Percentiles rank a stretch among this genome's conserved stretches.
Evolutionary conservation across 2,797 vertebrate species (phyloP).

Genomic region (Platyrinchus mystaceus): DNA sequence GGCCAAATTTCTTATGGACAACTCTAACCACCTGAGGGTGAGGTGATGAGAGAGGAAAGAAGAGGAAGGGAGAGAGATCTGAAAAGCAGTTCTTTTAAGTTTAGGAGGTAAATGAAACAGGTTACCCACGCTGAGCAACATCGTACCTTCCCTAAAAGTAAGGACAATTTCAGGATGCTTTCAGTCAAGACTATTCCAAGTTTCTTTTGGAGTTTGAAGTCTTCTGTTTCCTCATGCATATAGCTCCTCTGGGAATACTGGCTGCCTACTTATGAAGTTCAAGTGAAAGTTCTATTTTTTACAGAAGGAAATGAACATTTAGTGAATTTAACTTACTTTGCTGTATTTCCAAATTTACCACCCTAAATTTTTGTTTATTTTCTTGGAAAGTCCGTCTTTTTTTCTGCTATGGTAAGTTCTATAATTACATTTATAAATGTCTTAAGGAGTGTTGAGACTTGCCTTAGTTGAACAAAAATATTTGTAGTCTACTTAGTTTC

Average conservation of each 20-base stretch:
- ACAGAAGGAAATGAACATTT: neutral
- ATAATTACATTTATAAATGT: neutral
- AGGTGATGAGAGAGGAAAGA: fast-evolving
- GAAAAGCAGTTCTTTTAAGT: neutral
- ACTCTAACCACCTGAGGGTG: fast-evolving
- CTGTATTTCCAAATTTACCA: neutral
- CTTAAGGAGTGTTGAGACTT: neutral
- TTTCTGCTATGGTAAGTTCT: neutral
- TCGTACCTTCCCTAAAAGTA: neutral
- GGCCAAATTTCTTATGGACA: neutral
- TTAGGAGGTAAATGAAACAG: neutral
- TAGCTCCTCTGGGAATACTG: neutral
- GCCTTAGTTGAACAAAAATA: neutral
- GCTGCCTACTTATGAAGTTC: neutral
- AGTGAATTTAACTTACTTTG: neutral
- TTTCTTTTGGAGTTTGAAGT: neutral
- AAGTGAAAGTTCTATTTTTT: neutral
- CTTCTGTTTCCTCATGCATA: neutral
- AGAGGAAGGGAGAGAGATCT: neutral
- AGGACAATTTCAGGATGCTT: neutral
- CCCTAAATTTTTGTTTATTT: neutral
- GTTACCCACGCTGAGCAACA: neutral
- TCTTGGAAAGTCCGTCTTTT: neutral
- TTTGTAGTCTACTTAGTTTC: neutral
- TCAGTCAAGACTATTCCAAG: neutral